phyloP scores from a whole-genome alignment of 2,113 vertebrate genomes.

The Pseudorhombus dupliciocellatus region DNA sequence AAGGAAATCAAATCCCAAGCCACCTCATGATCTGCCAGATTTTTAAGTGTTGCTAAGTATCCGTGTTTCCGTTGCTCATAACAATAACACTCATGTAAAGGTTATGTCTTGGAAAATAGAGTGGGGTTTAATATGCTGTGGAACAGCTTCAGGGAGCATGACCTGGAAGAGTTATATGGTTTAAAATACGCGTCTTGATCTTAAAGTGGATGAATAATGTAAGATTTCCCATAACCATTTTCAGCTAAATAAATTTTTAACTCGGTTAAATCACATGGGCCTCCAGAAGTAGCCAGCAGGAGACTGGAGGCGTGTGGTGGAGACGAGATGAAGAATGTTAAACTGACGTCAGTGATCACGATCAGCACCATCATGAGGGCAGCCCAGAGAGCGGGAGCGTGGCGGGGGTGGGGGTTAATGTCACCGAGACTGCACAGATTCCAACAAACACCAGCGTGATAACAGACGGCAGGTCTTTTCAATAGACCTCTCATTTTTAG shows the following conservation, averaged over 20 bases:
- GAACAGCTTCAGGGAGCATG: slow-evolving; percentile 16
- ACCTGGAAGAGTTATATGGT: slow-evolving; percentile 44
- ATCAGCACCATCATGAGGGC: slow-evolving; percentile 18
- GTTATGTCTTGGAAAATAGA: slow-evolving; percentile 39
- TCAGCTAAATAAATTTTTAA: slow-evolving; percentile 66
- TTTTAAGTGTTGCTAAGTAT: background rate
- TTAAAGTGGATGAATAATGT: slow-evolving; percentile 70
- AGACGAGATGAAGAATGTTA: slow-evolving; percentile 46
- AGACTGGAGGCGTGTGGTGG: slow-evolving; percentile 14
- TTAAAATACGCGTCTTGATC: slow-evolving; percentile 61
- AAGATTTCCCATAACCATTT: slow-evolving; percentile 53
- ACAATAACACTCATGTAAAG: slow-evolving; percentile 36
- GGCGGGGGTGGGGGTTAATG: background rate
- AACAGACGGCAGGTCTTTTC: no score
- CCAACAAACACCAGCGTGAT: background rate
- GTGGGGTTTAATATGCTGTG: slow-evolving; percentile 36
- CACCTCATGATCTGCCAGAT: background rate
- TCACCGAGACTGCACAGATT: slow-evolving; percentile 14
- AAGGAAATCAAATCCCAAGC: background rate
- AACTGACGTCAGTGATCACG: slow-evolving; percentile 47
- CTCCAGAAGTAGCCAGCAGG: slow-evolving; percentile 34
- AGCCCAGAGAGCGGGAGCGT: background rate
- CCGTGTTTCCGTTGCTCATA: slow-evolving; percentile 18
- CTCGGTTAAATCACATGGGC: slow-evolving; percentile 50
- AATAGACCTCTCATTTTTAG: no score